Evolutionary conservation across 2,797 vertebrate genomes (phyloP).

Genomic region (Peromyscus aztecus): DNA sequence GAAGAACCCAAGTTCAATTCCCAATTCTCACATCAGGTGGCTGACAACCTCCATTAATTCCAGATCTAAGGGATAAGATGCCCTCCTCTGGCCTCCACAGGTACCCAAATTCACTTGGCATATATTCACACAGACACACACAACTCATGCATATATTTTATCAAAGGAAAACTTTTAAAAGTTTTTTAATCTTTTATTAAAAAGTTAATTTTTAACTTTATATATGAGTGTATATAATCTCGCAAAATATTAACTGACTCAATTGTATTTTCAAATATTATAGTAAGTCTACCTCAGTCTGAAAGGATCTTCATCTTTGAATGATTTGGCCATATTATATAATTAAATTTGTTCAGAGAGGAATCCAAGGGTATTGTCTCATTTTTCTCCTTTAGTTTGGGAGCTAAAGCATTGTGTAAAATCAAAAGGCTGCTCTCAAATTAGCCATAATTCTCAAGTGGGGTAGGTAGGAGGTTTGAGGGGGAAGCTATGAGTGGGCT

Average conservation of each 20-base stretch:
- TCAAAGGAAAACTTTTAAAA: neutral
- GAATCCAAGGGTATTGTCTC: neutral
- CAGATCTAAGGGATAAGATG: neutral
- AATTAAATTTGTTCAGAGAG: neutral
- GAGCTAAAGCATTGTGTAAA: neutral
- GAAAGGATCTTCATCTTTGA: neutral
- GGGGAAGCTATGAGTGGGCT: no score
- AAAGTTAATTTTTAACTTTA: no score
- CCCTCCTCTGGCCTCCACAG: neutral
- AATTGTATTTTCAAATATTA: neutral
- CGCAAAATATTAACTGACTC: neutral
- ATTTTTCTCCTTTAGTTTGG: neutral
- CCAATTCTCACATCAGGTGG: neutral
- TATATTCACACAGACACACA: neutral
- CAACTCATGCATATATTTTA: neutral
- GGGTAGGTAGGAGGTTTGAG: no score
- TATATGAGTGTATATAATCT: neutral
- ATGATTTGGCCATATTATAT: neutral
- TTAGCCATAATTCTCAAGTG: neutral
- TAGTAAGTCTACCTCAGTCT: neutral
- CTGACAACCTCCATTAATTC: no score
- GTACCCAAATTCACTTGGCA: neutral
- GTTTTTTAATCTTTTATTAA: no score
- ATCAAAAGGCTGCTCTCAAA: neutral
- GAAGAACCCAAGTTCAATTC: neutral